Evolutionary conservation across 2,888 invertebrate species (phyloP).

Genomic region (Rhingia campestris): DNA sequence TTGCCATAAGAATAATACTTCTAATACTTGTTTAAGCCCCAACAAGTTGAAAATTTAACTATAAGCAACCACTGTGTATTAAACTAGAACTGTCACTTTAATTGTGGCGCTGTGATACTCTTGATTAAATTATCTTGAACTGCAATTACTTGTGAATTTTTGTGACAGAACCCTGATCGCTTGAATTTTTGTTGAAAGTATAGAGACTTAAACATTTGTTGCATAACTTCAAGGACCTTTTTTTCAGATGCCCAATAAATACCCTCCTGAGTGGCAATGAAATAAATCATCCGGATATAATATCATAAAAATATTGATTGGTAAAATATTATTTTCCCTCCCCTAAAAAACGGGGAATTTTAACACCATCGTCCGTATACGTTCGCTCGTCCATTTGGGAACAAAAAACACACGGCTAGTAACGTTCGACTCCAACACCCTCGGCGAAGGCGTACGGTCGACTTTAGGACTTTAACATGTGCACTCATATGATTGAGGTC

Average conservation of each 20-base stretch:
- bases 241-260: neutral
- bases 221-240: neutral
- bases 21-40: too few relatives aligned
- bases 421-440: constrained; percentile 44
- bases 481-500: constrained; percentile 73
- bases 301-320: constrained; percentile 71
- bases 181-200: too few relatives aligned
- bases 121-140: too few relatives aligned
- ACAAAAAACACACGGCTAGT: constrained; percentile 21
- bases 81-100: too few relatives aligned
- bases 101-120: too few relatives aligned
- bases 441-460: constrained; percentile 24
- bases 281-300: constrained; percentile 74
- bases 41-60: too few relatives aligned
- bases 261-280: constrained; percentile 18
- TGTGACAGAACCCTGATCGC: too few relatives aligned
- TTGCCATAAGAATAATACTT: too few relatives aligned
- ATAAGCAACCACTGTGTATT: too few relatives aligned
- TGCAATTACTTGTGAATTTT: too few relatives aligned
- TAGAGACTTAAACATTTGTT: neutral
- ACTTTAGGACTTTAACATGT: constrained; percentile 56
- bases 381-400: constrained; percentile 33
- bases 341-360: constrained; percentile 34
- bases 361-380: constrained; percentile 12
- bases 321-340: constrained; percentile 13